Base-by-base conservation (phyloP, 2,113 vertebrate genomes). In the Rhineura floridana region DNA sequence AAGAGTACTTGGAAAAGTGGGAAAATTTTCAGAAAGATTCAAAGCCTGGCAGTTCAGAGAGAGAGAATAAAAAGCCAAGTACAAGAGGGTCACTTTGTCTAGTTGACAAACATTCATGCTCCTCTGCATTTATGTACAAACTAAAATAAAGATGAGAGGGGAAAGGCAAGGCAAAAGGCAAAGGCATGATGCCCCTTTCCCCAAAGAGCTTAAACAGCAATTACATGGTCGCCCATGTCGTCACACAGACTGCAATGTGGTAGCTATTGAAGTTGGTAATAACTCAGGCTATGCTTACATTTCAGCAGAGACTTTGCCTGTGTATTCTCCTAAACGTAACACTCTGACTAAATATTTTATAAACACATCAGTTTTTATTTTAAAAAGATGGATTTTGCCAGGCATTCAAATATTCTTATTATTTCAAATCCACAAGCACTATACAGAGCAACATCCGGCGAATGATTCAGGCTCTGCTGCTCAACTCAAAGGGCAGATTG, bases 281-380 rank as follows among this genome's bases (percentile, higher is more conserved):
- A 94, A 95, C 84, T 95, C 94, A 94, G 59, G 0, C 91, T 91
- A 77, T 91, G 91, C 92, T 95, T 95, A 95, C 85, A 90, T 94
- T 95, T 94, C 88, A 93, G 86, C 92, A 95, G 92, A 95, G 87
- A 72, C 78, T 91, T 92, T 93, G 92, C 92, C 91, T 87, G 48
- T 89, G 85, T 85, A 46, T 88, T 90, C 91, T 90, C 88, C 87
- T 93, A 94, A 94, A 89, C 91, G 86, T 91, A 95, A 93, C 87
- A 62, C 77, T 89, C 89, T 84, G 1, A 92, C 90, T 81, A 90
- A 88, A 94, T 88, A 76, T 90, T 94, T 88, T 89, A 94, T 93
- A 94, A 95, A 94, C 93, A 94, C 48, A 89, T 83, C 59, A 82
- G 77, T 65, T 91, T 92, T 95, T 93, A 89, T 87, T 93, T 94